Base-by-base conservation (phyloP, 2,888 invertebrate genomes). In the Eudemis profundana region DNA sequence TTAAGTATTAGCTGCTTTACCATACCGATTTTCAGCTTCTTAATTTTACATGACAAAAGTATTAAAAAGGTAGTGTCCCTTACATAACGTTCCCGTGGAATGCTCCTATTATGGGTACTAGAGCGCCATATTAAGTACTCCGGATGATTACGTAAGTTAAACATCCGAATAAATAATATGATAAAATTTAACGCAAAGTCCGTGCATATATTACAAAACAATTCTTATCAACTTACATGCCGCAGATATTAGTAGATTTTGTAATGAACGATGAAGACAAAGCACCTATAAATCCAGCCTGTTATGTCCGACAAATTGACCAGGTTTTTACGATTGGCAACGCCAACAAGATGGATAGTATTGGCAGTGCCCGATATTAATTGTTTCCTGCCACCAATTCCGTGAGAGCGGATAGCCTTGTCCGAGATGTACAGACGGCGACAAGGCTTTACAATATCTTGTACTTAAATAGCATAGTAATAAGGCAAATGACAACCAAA, bases 341-440 rank as follows among this genome's bases (percentile, higher is more conserved):
- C 57, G 21, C 50, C 59, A 29, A 64, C 51, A 59, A 64, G 59
- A 59, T 15, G 63, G 19, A 50, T 56, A 29, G 40, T 59, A 64
- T 59, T 51, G 64, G 7, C 46, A 53, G 17, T 44, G 38, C 49
- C 61, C 15, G 38, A 8, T 44, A 38, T 67, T 67, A 53, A 70
- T 64, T 47, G 64, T 65, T 68, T 70, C 70, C 68, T 70, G 67
- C 38, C 29, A 40, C 15, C 1, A 57, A 60, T 61, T 66, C 66
- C 68, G 67, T 68, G 68, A 67, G 70, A 68, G 66, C 29, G 53
- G 61, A 23, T 56, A 36, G 66, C 66, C 67, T 67, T 67, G 66
- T 60, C 21, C 46, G 57, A 60, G 57, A 68, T 61, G 64, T 56
- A 61, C 64, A 51, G 40, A 21, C 27, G 19, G 19, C 59, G n/a